These are phyloP conservation scores for Epinotia brunnichana DNA, from an alignment of 2,888 invertebrate genomes.

Conservation along the genomic window DNA sequence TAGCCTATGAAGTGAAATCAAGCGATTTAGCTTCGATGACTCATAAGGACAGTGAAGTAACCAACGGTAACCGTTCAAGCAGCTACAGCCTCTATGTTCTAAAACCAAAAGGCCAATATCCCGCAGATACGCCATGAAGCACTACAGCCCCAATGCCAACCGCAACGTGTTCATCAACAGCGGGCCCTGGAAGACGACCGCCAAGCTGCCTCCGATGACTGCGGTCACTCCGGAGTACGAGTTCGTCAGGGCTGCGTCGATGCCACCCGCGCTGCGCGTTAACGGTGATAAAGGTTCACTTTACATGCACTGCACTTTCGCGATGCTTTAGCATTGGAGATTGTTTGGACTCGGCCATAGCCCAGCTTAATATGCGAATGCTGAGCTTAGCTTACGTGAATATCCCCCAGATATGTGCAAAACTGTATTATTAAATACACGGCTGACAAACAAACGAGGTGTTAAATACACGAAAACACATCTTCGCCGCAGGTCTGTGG, in stretches of 20 bases:
- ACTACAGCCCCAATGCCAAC: slow-evolving; percentile 57
- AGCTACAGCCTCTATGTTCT: neutral
- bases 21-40: too few relatives aligned
- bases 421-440: too few relatives aligned
- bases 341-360: too few relatives aligned
- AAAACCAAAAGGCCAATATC: slow-evolving; percentile 15
- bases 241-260: slow-evolving; percentile 66
- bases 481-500: neutral
- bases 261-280: slow-evolving; percentile 59
- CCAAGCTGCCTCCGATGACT: slow-evolving; percentile 55
- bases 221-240: slow-evolving; percentile 65
- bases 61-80: neutral
- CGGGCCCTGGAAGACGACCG: slow-evolving; percentile 68
- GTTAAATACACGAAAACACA: neutral
- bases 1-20: too few relatives aligned
- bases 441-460: neutral
- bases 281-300: slow-evolving; percentile 76
- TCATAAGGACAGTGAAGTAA: too few relatives aligned
- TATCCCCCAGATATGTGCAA: too few relatives aligned
- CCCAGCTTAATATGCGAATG: too few relatives aligned
- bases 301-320: slow-evolving; percentile 61
- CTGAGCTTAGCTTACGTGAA: too few relatives aligned
- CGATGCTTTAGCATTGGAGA: slow-evolving; percentile 32
- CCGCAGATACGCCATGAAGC: slow-evolving; percentile 69
- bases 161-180: slow-evolving; percentile 56